phyloP scores from a whole-genome alignment of 2,113 vertebrate species.

The Hemibagrus wyckioides region DNA sequence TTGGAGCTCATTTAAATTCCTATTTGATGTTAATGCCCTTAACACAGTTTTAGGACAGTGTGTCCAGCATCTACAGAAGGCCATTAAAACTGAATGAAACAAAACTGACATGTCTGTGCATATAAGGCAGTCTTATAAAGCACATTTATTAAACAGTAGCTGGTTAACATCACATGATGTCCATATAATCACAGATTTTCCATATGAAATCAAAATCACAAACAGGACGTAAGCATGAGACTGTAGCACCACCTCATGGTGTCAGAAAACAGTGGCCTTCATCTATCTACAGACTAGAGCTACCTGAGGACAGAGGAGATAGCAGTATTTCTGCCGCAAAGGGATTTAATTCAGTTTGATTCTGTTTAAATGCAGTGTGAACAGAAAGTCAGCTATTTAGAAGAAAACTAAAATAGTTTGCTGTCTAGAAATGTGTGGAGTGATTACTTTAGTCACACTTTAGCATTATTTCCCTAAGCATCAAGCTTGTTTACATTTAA shows the following conservation, averaged over 20 bases:
- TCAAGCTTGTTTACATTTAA: not conserved
- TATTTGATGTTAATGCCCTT: not conserved
- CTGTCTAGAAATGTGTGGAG: not conserved
- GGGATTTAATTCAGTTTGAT: not conserved
- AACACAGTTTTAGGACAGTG: not conserved
- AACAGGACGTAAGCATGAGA: slow-evolving; percentile 28
- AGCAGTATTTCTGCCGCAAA: not conserved
- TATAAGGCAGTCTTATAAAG: not conserved
- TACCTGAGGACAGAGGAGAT: not conserved
- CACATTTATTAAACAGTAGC: not conserved
- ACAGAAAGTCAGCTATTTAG: not conserved
- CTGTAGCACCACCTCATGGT: slow-evolving; percentile 56
- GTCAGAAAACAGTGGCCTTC: slow-evolving; percentile 23
- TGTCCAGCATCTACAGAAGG: not conserved
- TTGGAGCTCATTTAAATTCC: not conserved
- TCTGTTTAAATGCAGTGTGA: not conserved
- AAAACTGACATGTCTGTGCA: not conserved
- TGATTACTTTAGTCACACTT: not conserved
- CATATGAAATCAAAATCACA: not conserved
- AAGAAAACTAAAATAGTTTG: not conserved
- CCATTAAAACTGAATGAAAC: not conserved
- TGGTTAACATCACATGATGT: not conserved
- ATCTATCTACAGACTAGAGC: not conserved
- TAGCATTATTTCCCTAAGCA: not conserved
- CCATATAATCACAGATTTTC: not conserved